A percentile compares a stretch with the other conserved stretches of the same genome.
Conservation (phyloP, 1,140 invertebrate species). For the Agrilus planipennis region DNA sequence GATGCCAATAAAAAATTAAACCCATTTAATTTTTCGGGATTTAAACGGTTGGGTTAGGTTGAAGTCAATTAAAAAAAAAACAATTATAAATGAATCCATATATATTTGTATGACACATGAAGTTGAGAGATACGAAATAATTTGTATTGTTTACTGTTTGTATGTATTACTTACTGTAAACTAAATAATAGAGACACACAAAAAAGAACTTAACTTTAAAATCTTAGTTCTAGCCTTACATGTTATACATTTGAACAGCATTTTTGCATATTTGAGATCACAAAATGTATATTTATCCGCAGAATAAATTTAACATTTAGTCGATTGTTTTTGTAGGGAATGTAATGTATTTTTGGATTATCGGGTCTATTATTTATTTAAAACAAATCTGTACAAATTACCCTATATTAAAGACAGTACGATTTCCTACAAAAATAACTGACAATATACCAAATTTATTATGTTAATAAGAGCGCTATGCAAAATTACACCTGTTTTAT, state of each 20-base stretch:
- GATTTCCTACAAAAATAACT: not conserved
- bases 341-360: slow-evolving; percentile 2
- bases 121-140: slow-evolving; percentile 33
- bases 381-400: not conserved
- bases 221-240: too few relatives aligned
- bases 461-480: not conserved
- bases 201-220: slow-evolving; percentile 28
- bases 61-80: slow-evolving; percentile 3
- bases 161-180: slow-evolving; percentile 21
- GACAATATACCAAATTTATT: not conserved
- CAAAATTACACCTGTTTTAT: too few relatives aligned
- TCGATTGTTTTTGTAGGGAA: slow-evolving; percentile 6
- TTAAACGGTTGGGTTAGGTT: too few relatives aligned
- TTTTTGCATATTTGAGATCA: slow-evolving; percentile 33
- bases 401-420: not conserved
- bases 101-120: slow-evolving; percentile 33
- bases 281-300: slow-evolving; percentile 33
- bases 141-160: slow-evolving; percentile 28
- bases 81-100: slow-evolving; percentile 30
- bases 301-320: slow-evolving; percentile 32
- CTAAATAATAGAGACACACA: slow-evolving; percentile 21
- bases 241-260: slow-evolving; percentile 27
- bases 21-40: too few relatives aligned
- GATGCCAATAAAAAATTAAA: too few relatives aligned
- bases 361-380: not conserved